Base-by-base conservation (phyloP, 1,140 invertebrate species). In the Drosophila miranda region DNA sequence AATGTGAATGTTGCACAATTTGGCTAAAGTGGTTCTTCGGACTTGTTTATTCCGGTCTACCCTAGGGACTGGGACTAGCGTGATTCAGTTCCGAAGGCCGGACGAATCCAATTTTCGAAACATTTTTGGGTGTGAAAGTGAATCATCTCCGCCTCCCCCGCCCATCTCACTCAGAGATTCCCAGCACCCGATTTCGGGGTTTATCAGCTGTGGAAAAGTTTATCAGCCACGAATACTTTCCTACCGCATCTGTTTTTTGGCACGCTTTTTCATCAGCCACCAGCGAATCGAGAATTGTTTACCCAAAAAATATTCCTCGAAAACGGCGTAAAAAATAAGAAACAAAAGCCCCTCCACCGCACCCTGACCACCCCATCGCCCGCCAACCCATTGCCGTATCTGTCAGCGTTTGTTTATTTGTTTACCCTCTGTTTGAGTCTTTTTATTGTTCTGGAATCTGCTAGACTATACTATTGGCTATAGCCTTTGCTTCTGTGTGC, bases 1-100 rank as follows among this genome's bases (percentile, higher is more conserved):
- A 53, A 57, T 62, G 76, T 67, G 51, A 51, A 51, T 50, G 59
- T 82, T 81, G 78, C 78, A 81, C 70, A 82, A 82, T 75, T 67
- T 45, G 57, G 49, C 38, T 48, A 43, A 21, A 59, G 23, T 41
- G 60, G 21, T 16, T 61, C 30, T 21, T 52, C 34, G 16, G 48
- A 23, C 23, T 70, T 68, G 67, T 70, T 70, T 69, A 57, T 69
- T 70, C 50, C 49, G 30, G 62, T 51, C 50, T 56, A 51, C 9
- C 9, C 30, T 3, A 11, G 30, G 9, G 3, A 3, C 9, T 11
- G 9, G 9, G 2, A 11, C 30, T 34, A 34, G 34, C 64, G 51
- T 67, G 62, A 68, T 68, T 68, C 62, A 68, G 21, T 26, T 50
- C 7, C 64, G 42, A 68, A 67, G 50, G 49, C 48, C 67, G 61